Percentiles rank a stretch among this genome's conserved stretches.
Evolutionary conservation across 1,140 invertebrate genomes (phyloP).

Genomic region (Brevipalpus yothersi): DNA sequence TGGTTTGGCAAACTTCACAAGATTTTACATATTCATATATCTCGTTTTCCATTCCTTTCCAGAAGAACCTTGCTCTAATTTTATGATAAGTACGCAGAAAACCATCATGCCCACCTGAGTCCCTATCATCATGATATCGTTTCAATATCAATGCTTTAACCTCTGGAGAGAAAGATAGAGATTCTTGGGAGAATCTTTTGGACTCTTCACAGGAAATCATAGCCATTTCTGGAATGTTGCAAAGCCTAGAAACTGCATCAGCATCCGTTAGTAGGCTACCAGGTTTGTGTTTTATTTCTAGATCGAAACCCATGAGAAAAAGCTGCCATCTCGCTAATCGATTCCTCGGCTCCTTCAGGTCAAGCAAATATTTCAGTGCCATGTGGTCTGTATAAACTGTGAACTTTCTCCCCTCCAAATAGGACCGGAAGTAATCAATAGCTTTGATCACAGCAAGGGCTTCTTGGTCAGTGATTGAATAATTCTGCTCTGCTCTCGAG

Average conservation of each 20-base stretch:
- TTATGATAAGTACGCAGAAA: not conserved
- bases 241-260: not conserved
- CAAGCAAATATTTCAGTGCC: not conserved
- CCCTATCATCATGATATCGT: not conserved
- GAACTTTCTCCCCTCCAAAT: not conserved
- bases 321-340: not conserved
- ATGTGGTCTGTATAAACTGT: constrained; percentile 9
- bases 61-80: not conserved
- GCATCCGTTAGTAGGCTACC: not conserved
- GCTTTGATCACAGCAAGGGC: constrained; percentile 20
- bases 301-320: not conserved
- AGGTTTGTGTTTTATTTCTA: not conserved
- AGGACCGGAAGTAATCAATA: constrained; percentile 14
- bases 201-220: not conserved
- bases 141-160: no score
- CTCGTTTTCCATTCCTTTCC: not conserved
- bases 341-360: not conserved
- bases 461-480: constrained; percentile 22
- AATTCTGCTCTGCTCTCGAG: constrained; percentile 17
- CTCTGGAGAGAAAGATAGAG: not conserved
- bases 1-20: not conserved
- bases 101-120: not conserved
- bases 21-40: not conserved
- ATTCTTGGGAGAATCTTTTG: not conserved
- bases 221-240: no score